A percentile compares a stretch with the other conserved stretches of the same genome.
Evolutionary conservation across 2,888 invertebrate genomes (phyloP).

Genomic region (Cephus sareptanus): DNA sequence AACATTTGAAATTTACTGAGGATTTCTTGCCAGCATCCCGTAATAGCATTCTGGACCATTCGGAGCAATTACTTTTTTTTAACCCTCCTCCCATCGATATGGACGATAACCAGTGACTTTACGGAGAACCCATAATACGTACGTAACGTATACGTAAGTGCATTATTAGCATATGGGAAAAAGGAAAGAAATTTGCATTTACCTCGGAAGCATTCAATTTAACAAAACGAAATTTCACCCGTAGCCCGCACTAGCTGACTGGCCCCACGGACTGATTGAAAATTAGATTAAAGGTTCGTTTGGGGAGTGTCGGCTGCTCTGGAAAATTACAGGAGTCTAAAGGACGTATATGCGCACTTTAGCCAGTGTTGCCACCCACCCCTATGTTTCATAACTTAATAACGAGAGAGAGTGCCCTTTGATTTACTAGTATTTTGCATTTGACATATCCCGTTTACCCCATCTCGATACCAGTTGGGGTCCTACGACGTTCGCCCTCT

Average conservation of each 20-base stretch:
- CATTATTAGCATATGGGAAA: background rate
- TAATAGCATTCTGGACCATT: background rate
- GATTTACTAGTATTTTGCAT: slow-evolving; percentile 36
- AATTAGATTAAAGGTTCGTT: slow-evolving; percentile 46
- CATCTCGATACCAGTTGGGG: slow-evolving; percentile 1
- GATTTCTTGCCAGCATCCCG: background rate
- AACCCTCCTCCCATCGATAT: background rate
- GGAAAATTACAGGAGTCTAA: slow-evolving; percentile 38
- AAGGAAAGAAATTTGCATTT: background rate
- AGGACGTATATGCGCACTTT: slow-evolving; percentile 15
- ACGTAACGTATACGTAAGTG: background rate
- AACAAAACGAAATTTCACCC: background rate
- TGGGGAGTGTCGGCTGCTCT: slow-evolving; percentile 37
- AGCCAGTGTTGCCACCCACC: background rate
- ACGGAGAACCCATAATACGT: background rate
- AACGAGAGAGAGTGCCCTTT: slow-evolving; percentile 33
- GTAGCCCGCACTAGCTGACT: background rate
- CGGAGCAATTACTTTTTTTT: background rate
- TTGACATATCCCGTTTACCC: slow-evolving; percentile 14
- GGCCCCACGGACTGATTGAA: slow-evolving; percentile 19
- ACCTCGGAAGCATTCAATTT: background rate
- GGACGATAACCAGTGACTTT: background rate
- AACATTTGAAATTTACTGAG: background rate
- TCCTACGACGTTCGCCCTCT: background rate
- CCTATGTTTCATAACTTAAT: slow-evolving; percentile 39